Conservation (phyloP, 2,888 invertebrate species). For the Aricia artaxerxes region DNA sequence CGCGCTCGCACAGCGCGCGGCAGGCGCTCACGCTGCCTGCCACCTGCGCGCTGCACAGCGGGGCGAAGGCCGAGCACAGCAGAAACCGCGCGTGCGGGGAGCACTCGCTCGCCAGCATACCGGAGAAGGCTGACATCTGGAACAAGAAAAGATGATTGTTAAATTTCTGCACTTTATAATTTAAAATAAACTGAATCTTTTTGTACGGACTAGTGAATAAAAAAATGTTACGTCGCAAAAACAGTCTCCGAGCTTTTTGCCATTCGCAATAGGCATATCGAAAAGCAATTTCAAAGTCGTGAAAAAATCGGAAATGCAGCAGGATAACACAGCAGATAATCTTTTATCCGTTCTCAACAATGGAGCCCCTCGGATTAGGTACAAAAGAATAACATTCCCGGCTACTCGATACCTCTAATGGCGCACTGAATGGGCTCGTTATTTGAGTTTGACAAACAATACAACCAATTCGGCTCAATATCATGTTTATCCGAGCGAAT, state of each 20-base stretch:
- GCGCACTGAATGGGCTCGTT: conserved; percentile 25
- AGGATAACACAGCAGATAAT: not conserved
- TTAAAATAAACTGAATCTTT: too few species aligned
- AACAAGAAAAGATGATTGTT: conserved; percentile 55
- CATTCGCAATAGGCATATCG: not conserved
- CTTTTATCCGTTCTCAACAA: not conserved
- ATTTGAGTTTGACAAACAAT: conserved; percentile 34
- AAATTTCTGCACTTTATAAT: too few species aligned
- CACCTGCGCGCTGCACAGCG: conserved; percentile 93
- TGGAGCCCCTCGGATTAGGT: not conserved
- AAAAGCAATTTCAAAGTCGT: not conserved
- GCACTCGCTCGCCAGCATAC: conserved; percentile 88
- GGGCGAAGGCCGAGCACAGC: conserved; percentile 94
- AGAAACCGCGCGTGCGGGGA: conserved; percentile 91
- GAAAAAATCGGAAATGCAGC: conserved; percentile 23
- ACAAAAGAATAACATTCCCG: conserved; percentile 1
- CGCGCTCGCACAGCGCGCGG: conserved; percentile 90
- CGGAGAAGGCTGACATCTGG: conserved; percentile 86
- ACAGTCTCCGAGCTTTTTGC: not conserved
- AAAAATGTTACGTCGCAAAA: not conserved
- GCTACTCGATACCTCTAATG: conserved; percentile 23
- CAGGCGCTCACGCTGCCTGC: conserved; percentile 92
- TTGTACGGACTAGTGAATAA: too few species aligned
- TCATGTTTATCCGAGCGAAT: conserved; percentile 50
- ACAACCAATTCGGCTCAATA: conserved; percentile 36